Evolutionary conservation across 2,888 invertebrate species (phyloP).

Genomic region (Busseola fusca): DNA sequence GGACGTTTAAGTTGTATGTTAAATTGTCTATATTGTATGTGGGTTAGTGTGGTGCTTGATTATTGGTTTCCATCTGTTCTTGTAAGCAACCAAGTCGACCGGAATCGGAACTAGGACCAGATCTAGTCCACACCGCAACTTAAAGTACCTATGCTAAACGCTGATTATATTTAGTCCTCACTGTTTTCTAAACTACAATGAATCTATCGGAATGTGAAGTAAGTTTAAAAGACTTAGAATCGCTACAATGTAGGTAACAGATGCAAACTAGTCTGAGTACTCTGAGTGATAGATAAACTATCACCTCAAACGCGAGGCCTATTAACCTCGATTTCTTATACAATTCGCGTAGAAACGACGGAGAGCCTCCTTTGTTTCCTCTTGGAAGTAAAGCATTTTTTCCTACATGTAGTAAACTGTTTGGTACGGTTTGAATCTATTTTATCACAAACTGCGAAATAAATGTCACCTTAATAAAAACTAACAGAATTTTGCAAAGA

Average conservation of each 20-base stretch:
- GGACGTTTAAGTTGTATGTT: slow-evolving; percentile 26
- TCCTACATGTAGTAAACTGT: background rate
- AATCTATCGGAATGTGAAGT: slow-evolving; percentile 24
- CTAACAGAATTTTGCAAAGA: background rate
- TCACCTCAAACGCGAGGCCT: slow-evolving; percentile 33
- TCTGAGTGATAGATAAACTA: slow-evolving; percentile 34
- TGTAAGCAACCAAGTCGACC: background rate
- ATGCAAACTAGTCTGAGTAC: slow-evolving; percentile 20
- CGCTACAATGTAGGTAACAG: slow-evolving; percentile 43
- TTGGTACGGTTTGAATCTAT: background rate
- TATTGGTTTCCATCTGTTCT: slow-evolving; percentile 2
- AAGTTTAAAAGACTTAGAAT: slow-evolving; percentile 14
- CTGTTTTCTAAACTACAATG: slow-evolving; percentile 29
- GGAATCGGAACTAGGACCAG: background rate
- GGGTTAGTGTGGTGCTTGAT: slow-evolving; percentile 15
- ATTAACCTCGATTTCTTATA: slow-evolving; percentile 51
- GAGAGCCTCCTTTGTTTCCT: slow-evolving; percentile 29
- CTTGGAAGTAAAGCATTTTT: slow-evolving; percentile 39
- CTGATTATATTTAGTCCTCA: background rate
- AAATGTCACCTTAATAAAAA: background rate
- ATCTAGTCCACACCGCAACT: background rate
- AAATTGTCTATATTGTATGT: slow-evolving; percentile 10
- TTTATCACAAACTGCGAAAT: background rate
- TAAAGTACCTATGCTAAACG: background rate
- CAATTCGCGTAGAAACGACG: slow-evolving; percentile 41